phyloP scores from a whole-genome alignment of 2,113 vertebrate species.

The Pollimyrus isidori region DNA sequence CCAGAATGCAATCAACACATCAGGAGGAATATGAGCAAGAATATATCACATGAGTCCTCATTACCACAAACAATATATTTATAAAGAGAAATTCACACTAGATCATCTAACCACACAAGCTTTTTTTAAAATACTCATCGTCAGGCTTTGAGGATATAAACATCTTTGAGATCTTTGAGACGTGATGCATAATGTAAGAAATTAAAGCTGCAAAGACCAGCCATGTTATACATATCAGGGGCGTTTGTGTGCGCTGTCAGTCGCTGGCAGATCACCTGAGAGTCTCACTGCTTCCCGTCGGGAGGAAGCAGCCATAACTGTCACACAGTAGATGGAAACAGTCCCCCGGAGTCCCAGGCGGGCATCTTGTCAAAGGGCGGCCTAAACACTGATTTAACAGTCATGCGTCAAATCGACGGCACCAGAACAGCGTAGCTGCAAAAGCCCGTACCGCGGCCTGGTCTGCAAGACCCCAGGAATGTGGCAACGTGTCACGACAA shows the following conservation, averaged over 20 bases:
- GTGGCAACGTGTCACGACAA: neutral
- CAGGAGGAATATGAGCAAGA: neutral
- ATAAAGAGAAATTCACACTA: neutral
- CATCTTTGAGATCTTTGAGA: neutral
- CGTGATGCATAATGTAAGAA: neutral
- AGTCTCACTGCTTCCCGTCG: neutral
- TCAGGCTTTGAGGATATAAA: neutral
- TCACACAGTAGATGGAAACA: neutral
- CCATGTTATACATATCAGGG: neutral
- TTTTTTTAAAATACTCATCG: neutral
- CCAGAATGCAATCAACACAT: neutral
- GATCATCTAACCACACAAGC: neutral
- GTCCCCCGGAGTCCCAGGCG: neutral
- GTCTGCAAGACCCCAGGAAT: neutral
- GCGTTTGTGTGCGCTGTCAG: neutral
- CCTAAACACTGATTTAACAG: neutral
- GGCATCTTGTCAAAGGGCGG: neutral
- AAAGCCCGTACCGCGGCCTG: neutral
- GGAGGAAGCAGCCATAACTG: neutral
- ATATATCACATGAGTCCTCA: neutral
- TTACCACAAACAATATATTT: neutral
- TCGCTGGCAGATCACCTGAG: neutral
- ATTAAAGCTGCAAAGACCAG: neutral
- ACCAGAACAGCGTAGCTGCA: neutral
- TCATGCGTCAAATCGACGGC: neutral